Conservation (phyloP, 2,888 invertebrate species). For the Eremobia ochroleuca region DNA sequence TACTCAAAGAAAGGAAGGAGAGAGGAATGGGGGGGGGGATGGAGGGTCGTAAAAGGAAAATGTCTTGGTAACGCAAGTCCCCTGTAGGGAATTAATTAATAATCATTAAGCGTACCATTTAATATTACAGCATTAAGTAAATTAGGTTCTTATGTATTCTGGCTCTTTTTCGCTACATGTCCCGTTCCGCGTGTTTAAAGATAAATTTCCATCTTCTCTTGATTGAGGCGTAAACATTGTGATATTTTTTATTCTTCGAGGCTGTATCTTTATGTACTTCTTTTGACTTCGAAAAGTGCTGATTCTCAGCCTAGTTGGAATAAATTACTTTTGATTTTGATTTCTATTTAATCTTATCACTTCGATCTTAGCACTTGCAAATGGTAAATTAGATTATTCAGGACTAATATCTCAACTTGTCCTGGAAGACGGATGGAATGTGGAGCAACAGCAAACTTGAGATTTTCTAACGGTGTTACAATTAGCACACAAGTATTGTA, state of each 20-base stretch:
- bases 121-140: slow-evolving; percentile 48
- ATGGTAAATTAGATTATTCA: background rate
- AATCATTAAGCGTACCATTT: slow-evolving; percentile 58
- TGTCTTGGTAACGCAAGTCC: slow-evolving; percentile 47
- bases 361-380: background rate
- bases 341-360: background rate
- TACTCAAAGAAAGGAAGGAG: slow-evolving; percentile 43
- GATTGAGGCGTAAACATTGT: background rate
- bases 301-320: background rate
- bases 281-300: background rate
- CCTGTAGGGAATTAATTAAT: slow-evolving; percentile 65
- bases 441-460: background rate
- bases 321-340: background rate
- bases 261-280: too few species aligned
- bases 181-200: background rate
- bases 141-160: slow-evolving; percentile 43
- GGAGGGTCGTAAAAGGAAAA: slow-evolving; percentile 49
- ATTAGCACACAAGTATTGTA: background rate
- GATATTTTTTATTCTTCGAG: background rate
- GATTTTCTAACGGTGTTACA: background rate
- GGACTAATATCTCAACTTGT: background rate
- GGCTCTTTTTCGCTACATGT: slow-evolving; percentile 16
- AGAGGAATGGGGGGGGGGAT: background rate
- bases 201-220: background rate
- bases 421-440: background rate